phyloP scores from a whole-genome alignment of 2,797 vertebrate genomes.

The Meriones psammophilus region DNA sequence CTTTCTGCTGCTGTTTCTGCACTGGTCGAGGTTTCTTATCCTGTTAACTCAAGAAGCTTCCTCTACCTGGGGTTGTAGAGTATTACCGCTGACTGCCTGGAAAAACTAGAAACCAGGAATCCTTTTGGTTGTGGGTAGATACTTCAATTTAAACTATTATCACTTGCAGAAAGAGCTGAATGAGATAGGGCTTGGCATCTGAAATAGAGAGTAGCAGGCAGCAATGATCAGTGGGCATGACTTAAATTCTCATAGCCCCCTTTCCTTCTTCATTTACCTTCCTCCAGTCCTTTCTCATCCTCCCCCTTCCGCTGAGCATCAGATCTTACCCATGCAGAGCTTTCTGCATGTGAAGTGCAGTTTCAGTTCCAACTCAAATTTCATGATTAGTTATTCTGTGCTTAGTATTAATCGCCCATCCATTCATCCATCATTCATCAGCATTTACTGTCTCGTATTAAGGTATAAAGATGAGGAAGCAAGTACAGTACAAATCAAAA shows the following conservation, averaged over 20 bases:
- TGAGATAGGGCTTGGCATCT: not conserved
- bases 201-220: not conserved
- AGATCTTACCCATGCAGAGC: not conserved
- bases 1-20: not conserved
- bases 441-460: slow-evolving; percentile 32
- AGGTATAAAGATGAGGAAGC: slow-evolving; percentile 7
- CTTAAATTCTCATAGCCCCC: not conserved
- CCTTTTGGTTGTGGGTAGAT: not conserved
- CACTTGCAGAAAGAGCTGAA: not conserved
- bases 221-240: not conserved
- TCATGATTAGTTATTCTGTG: slow-evolving; percentile 42
- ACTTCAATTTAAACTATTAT: not conserved
- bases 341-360: not conserved
- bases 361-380: slow-evolving; percentile 14
- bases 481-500: slow-evolving; percentile 27
- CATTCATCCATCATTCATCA: slow-evolving; percentile 22
- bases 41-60: not conserved
- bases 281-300: not conserved
- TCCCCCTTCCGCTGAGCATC: not conserved
- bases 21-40: not conserved
- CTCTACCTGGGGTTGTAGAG: not conserved
- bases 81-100: not conserved
- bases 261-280: not conserved
- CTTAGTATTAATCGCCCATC: not conserved
- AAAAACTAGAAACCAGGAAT: slow-evolving; percentile 11